phyloP scores from a whole-genome alignment of 2,797 vertebrate genomes.

The Poeciliopsis gracilis region DNA sequence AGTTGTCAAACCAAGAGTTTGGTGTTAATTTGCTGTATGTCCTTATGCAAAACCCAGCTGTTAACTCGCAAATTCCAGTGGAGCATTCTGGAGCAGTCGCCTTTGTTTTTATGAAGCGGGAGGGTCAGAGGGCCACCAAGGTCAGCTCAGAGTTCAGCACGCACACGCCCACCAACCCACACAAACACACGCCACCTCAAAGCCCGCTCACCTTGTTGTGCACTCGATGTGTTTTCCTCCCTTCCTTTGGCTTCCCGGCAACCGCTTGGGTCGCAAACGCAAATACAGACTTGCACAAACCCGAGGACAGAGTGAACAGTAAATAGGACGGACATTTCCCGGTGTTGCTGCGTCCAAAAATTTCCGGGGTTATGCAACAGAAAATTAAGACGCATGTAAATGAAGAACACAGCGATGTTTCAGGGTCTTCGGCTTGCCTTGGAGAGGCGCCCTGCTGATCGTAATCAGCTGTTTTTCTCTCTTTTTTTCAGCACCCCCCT shows the following conservation, averaged over 20 bases:
- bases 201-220: slow-evolving; percentile 33
- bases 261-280: slow-evolving; percentile 13
- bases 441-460: slow-evolving; percentile 7
- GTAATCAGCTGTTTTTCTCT: slow-evolving; percentile 5
- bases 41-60: slow-evolving; percentile 33
- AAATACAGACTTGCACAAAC: slow-evolving; percentile 24
- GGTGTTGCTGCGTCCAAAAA: slow-evolving; percentile 23
- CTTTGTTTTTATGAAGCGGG: slow-evolving; percentile 50
- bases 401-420: neutral
- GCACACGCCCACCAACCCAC: slow-evolving; percentile 18
- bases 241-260: slow-evolving; percentile 22
- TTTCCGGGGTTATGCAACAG: slow-evolving; percentile 34
- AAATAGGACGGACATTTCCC: slow-evolving; percentile 54
- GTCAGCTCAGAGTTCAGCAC: slow-evolving; percentile 50
- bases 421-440: slow-evolving; percentile 14
- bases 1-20: slow-evolving; percentile 10
- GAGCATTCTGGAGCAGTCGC: slow-evolving; percentile 28
- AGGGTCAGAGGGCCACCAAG: slow-evolving; percentile 43
- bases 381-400: slow-evolving; percentile 6
- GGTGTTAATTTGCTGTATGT: slow-evolving; percentile 1
- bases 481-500: neutral
- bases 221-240: slow-evolving; percentile 42
- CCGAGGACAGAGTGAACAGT: slow-evolving; percentile 16
- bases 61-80: slow-evolving; percentile 20
- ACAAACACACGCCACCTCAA: neutral